Conservation (phyloP, 2,797 vertebrate species). For the Amblyopsis hoosieri region DNA sequence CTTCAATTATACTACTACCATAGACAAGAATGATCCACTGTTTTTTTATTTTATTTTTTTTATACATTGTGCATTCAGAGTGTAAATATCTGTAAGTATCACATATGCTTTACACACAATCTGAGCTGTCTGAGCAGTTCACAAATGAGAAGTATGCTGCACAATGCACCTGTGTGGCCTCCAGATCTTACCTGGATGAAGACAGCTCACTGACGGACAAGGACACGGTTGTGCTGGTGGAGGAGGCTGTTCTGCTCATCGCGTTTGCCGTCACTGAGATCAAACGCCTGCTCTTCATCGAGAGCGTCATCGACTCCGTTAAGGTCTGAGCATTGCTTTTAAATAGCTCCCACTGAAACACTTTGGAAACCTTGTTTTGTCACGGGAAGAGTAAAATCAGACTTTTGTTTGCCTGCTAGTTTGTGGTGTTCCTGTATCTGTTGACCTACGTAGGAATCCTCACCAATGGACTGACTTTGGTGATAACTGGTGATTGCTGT, state of each 20-base stretch:
- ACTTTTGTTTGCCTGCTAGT: slow-evolving; percentile 68
- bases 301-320: slow-evolving; percentile 83
- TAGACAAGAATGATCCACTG: no score
- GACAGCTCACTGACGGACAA: slow-evolving; percentile 84
- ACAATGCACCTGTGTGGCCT: not conserved
- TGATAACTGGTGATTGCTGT: slow-evolving; percentile 82
- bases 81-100: no score
- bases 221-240: slow-evolving; percentile 81
- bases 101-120: no score
- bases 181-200: slow-evolving; percentile 83
- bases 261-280: slow-evolving; percentile 79
- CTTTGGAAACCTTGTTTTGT: not conserved
- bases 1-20: no score
- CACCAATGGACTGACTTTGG: slow-evolving; percentile 87
- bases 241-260: slow-evolving; percentile 75
- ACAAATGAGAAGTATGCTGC: not conserved
- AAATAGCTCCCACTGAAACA: not conserved
- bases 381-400: not conserved
- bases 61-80: no score
- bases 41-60: no score
- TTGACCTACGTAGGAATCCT: slow-evolving; percentile 85
- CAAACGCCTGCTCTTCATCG: slow-evolving; percentile 86
- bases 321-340: slow-evolving; percentile 76
- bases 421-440: slow-evolving; percentile 87
- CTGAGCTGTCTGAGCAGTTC: not conserved